phyloP scores from a whole-genome alignment of 2,113 vertebrate genomes.

The Colossoma macropomum region DNA sequence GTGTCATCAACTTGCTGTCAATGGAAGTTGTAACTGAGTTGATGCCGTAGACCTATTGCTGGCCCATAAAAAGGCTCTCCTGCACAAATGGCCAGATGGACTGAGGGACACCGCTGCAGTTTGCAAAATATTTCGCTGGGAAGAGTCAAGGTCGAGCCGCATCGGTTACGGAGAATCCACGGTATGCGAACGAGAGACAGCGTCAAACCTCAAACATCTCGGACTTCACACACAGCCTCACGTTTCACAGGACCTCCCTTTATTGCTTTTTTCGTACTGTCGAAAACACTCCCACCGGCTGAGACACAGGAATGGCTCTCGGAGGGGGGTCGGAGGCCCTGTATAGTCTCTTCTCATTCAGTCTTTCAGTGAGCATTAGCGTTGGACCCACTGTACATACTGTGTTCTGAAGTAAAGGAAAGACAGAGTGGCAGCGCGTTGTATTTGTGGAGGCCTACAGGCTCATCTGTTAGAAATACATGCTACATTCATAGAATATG shows the following conservation, averaged over 20 bases:
- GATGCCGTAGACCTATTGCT: neutral
- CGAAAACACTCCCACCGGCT: neutral
- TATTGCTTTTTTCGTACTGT: constrained; percentile 8
- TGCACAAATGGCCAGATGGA: constrained; percentile 7
- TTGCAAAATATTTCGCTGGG: constrained; percentile 50
- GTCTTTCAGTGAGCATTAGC: neutral
- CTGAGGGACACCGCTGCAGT: constrained; percentile 26
- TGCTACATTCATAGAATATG: neutral
- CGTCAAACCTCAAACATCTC: constrained; percentile 65
- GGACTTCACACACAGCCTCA: constrained; percentile 50
- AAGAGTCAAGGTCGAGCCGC: constrained; percentile 59
- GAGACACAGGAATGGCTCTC: neutral
- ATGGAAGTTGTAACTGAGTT: neutral
- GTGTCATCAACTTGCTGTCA: neutral
- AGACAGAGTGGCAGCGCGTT: no score
- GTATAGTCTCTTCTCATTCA: neutral
- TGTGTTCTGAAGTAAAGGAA: neutral
- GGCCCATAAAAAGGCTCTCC: neutral
- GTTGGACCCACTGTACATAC: neutral
- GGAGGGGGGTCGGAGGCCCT: neutral
- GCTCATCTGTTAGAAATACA: no score
- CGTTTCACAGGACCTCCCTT: constrained; percentile 61
- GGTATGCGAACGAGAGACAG: constrained; percentile 60
- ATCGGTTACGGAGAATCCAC: constrained; percentile 42
- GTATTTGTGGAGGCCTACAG: no score